Base-by-base conservation (phyloP, 2,888 invertebrate genomes). In the Chrysolina haemoptera region DNA sequence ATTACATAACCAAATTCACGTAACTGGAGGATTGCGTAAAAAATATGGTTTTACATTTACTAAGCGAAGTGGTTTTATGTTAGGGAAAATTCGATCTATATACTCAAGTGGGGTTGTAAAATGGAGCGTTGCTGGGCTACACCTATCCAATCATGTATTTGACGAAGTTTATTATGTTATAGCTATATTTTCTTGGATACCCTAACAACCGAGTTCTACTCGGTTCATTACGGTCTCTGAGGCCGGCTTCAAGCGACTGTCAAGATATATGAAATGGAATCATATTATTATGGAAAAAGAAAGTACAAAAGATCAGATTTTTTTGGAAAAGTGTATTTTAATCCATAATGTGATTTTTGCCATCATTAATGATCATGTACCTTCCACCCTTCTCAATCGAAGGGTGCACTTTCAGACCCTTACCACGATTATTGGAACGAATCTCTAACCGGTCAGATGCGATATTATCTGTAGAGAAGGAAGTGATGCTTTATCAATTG, bases 11-110 rank as follows among this genome's bases (percentile, higher is more conserved):
- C 53, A 77, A 77, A 76, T 77, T 76, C 78, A 79, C 75, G 76
- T 73, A 70, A 70, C 73, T 72, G 75, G 72, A 72, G 76, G 70
- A 77, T 75, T 78, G 79, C 79, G 80, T 79, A 82, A 82, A 81
- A 80, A 80, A 81, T 81, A 79, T 77, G 78, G 80, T 81, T 80
- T 78, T 80, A 78, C 75, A 77, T 79, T 80, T 79, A 79, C 77
- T 50, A 12, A 62, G n/a, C n/a, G n/a, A n/a, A n/a, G 73, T 68
- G 73, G 71, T 74, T 73, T 73, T 74, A 70, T 76, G 69, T 68
- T 64, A 73, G 64, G 46, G 50, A 68, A 75, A 62, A 76, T 76
- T 65, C 71, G 66, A 59, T 71, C 46, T 71, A 71, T 71, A 70
- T 63, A 66, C 74, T 55, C 66, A 50, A 62, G 18, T 46, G 67